Base-by-base conservation (phyloP, 2,888 invertebrate species). In the Criorhina ranunculi region DNA sequence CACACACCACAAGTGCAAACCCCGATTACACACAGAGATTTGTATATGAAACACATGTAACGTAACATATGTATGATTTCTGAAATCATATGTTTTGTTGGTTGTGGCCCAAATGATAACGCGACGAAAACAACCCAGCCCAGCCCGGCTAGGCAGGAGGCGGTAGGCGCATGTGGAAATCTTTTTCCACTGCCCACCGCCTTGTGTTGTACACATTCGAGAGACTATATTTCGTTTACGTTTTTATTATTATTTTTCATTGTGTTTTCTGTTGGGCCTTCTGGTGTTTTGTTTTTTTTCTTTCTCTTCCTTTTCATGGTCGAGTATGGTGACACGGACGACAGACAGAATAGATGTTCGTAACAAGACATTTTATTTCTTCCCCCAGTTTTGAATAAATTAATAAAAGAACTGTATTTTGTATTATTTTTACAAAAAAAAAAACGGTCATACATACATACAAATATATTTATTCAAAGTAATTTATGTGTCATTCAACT, bases 61-160 rank as follows among this genome's bases (percentile, higher is more conserved):
- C n/a, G 37, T 24, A 35, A 72, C 31, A 76, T 19, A 24, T 24
- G 24, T 24, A 59, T 66, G 66, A 67, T 40, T 66, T 75, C 49
- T 12, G 29, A 76, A 77, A 77, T 67, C 53, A 67, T 49, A 62
- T 70, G 51, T 81, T 69, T 24, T 44, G 44, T 44, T 60, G 62
- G 40, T 64, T 57, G 69, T 83, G 82, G 82, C 82, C 82, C 72
- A 78, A 73, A 83, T 83, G 78, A 83, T 78, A 78, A 77, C 42
- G 55, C 24, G 24, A 33, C 37, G 55, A 72, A 78, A 72, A 77
- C 64, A 75, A 82, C 42, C 57, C 35, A 72, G 9, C 59, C 9
- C 29, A 3, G n/a, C n/a, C n/a, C n/a, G n/a, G n/a, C n/a, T n/a
- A n/a, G n/a, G n/a, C n/a, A n/a, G n/a, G n/a, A n/a, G 24, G 24